Evolutionary conservation across 2,113 vertebrate genomes (phyloP), one percentile per base, ranked within the genome.

Genomic region (Rhinogobius similis): DNA sequence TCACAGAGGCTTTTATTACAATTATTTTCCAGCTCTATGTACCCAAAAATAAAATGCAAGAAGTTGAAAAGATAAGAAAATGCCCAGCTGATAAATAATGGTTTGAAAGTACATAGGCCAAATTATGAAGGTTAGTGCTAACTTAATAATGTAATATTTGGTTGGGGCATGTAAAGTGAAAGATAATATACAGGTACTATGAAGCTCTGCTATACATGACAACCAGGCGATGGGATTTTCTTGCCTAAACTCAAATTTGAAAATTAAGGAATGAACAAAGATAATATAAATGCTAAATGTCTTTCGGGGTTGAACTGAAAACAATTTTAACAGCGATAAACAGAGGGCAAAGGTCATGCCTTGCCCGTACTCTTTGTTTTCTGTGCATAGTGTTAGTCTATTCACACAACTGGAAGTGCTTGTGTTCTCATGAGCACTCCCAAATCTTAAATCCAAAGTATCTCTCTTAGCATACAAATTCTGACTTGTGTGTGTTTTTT

Each of bases 71-170:
- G 23, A 55, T 71, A 32, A 79, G 78, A 82, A 90, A 87, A 92
- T 74, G 83, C 82, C 86, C 82, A 14, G 71, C 68, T 87, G 90
- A 89, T 91, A 91, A 91, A 92, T 92, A 90, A 90, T 77, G 72
- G 58, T 74, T 58, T 68, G 50, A 61, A 61, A 79, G 61, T 43
- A 21, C 68, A 58, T 73, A 63, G 56, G 61, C 2, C 69, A 50
- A 69, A 67, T 26, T 50, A 71, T 67, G 29, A 77, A 63, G 20
- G 64, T 89, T 89, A 84, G 81, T 79, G 59, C 29, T 62, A 10
- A 11, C 18, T n/a, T 38, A 21, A 39, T 11, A 20, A 10, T 61
- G 27, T 13, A 9, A 20, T 32, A 5, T 36, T 36, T 5, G 9
- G 5, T 21, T 50, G 46, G 46, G 46, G 46, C 46, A 50, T 50